These are phyloP conservation scores for Ibycter americanus DNA, from an alignment of 2,797 vertebrate genomes.

Conservation along the genomic window DNA sequence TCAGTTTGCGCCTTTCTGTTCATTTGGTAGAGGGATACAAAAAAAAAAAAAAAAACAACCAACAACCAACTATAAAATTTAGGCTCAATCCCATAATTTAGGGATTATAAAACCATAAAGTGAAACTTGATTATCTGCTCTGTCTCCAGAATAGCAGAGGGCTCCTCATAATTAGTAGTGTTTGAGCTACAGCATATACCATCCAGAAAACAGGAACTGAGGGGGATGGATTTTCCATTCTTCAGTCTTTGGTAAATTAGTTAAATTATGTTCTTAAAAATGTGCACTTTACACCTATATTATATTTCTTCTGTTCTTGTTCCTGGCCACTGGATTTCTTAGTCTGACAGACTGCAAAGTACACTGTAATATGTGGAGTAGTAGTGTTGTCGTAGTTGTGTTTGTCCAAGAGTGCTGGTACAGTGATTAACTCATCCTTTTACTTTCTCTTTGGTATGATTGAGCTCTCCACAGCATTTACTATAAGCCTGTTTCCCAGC, in stretches of 20 bases:
- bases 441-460: background rate
- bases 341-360: background rate
- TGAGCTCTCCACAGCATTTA: background rate
- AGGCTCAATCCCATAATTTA: background rate
- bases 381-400: background rate
- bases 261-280: background rate
- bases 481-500: background rate
- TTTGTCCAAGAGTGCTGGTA: background rate
- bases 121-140: background rate
- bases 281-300: background rate
- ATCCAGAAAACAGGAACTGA: background rate
- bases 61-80: background rate
- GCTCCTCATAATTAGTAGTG: background rate
- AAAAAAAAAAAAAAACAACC: background rate
- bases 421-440: background rate
- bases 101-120: background rate
- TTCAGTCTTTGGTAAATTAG: background rate
- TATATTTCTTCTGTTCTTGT: background rate
- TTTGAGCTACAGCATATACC: background rate
- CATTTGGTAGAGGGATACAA: background rate
- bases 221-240: background rate
- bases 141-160: background rate
- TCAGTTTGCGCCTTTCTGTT: background rate
- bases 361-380: background rate
- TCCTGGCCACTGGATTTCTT: background rate